These are phyloP conservation scores for Gorsachius magnificus DNA, from an alignment of 2,797 vertebrate genomes.

Conservation along the genomic window DNA sequence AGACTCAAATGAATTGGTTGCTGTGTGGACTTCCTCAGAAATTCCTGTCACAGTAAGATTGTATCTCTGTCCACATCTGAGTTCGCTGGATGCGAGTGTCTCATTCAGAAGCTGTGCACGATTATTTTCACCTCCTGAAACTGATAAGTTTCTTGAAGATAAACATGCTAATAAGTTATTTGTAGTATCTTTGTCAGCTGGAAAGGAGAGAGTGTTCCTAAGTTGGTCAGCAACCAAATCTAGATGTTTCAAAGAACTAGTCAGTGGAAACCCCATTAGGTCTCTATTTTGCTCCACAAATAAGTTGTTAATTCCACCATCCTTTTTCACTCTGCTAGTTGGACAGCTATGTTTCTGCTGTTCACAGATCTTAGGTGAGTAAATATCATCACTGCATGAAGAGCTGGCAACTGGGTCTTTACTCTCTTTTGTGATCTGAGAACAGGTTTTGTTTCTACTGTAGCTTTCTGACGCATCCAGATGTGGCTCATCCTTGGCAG, in stretches of 20 bases:
- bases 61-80: too few relatives aligned
- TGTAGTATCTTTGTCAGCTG: neutral
- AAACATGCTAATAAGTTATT: neutral
- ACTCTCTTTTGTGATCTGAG: neutral
- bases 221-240: neutral
- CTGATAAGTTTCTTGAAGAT: neutral
- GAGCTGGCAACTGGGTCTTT: neutral
- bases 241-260: neutral
- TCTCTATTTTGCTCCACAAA: neutral
- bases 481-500: neutral
- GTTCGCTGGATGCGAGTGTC: neutral
- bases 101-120: neutral
- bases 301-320: neutral
- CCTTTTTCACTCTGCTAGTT: neutral
- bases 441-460: neutral
- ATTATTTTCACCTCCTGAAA: neutral
- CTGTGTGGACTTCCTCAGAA: neutral
- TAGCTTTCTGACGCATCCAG: neutral
- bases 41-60: neutral
- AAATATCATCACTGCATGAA: neutral
- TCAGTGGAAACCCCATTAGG: fast-evolving
- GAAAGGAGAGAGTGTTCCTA: neutral
- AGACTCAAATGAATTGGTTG: neutral
- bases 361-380: neutral
- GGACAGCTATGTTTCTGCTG: neutral